Evolutionary conservation across 2,888 invertebrate genomes (phyloP), one percentile per base, ranked within the genome.

Genomic region (Drosophila diplacantha): DNA sequence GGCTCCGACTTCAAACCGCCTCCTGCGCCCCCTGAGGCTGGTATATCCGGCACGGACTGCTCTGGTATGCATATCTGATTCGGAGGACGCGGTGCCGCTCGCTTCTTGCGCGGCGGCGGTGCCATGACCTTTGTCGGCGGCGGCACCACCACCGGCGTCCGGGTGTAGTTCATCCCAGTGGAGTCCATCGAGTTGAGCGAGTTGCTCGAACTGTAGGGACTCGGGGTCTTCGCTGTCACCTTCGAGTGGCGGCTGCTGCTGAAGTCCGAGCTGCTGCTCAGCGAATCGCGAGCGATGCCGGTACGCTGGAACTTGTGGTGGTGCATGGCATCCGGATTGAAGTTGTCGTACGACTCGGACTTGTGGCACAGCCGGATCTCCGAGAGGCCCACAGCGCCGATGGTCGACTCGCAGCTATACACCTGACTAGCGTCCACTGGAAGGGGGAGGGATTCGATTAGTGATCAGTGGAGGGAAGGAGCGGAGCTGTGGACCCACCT

Each of bases 171-270:
- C 81, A 88, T 85, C 38, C 88, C 89, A 24, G 88, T 85, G 6
- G 89, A 89, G 73, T 88, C 88, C 79, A 87, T 86, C 3, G 89
- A 89, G 74, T 88, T 89, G 5, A 89, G 77, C 8, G 89, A 89
- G 54, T 88, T 89, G 52, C 85, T 88, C 37, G 89, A 89, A 70
- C 89, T 89, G 41, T 89, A 89, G 8, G 88, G 88, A 81, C 88
- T 88, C 60, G 87, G 85, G 12, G 88, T 88, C 69, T 88, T 87
- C 16, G 85, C 79, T 32, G 86, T 86, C 47, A 87, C 80, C 70
- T 88, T 88, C 11, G 88, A 88, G 72, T 88, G 85, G 47, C 87
- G 85, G 69, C 87, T 87, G 79, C 88, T 88, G 53, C 87, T 86
- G 61, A 88, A 88, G 20, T 88, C 88, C 29, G 88, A 88, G 41